Conservation (phyloP, 2,113 vertebrate species). For the Muntiacus muntjak region DNA sequence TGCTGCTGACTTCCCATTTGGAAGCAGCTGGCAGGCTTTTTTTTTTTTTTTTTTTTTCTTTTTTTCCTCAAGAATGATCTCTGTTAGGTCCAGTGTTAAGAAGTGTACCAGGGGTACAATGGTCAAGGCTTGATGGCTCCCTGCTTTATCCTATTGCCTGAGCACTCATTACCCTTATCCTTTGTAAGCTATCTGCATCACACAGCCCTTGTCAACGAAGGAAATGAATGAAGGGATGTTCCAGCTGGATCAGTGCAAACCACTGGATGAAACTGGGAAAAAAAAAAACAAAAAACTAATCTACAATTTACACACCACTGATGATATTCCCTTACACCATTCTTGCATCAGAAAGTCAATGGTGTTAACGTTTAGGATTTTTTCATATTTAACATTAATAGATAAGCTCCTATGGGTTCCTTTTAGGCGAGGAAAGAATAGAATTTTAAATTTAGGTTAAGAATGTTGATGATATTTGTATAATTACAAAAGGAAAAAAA, state of each 20-base stretch:
- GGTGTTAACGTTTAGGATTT: background rate
- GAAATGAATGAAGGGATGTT: background rate
- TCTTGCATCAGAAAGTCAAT: background rate
- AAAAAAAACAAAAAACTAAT: background rate
- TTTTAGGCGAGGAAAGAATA: background rate
- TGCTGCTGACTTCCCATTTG: conserved; percentile 1
- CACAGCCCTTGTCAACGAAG: background rate
- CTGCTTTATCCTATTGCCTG: background rate
- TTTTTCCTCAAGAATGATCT: background rate
- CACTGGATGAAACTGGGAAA: background rate
- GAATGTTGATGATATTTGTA: background rate
- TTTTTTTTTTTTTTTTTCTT: background rate
- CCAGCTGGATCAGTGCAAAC: background rate
- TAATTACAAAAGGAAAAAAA: background rate
- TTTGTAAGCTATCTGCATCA: background rate
- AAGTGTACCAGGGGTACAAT: background rate
- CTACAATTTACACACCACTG: background rate
- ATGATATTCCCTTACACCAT: background rate
- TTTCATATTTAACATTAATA: background rate
- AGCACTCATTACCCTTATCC: background rate
- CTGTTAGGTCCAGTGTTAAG: background rate
- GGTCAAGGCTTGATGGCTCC: background rate
- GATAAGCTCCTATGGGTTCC: background rate
- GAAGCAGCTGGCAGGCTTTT: conserved; percentile 24
- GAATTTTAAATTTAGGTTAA: background rate